Conservation (phyloP, 2,113 vertebrate genomes). For the Narcine bancroftii region DNA sequence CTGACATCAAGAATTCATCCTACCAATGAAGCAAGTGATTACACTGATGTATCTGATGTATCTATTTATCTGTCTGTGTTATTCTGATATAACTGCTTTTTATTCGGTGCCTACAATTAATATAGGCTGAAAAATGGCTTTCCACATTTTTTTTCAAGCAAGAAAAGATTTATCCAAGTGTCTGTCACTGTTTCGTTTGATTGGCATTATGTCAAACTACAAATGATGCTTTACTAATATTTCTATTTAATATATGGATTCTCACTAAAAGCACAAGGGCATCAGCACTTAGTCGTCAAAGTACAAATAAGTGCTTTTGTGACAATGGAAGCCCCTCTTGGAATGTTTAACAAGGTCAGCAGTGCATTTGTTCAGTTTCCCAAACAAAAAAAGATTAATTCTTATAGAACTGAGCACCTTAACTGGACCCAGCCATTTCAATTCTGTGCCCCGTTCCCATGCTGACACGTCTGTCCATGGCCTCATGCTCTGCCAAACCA, state of each 20-base stretch:
- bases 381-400: background rate
- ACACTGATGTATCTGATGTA: background rate
- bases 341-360: constrained; percentile 1
- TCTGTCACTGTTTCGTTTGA: background rate
- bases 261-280: background rate
- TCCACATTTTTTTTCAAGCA: background rate
- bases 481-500: no score
- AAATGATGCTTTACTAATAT: background rate
- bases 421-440: no score
- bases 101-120: background rate
- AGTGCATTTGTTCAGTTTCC: background rate
- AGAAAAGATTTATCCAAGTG: background rate
- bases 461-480: no score
- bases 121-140: background rate
- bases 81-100: background rate
- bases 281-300: background rate
- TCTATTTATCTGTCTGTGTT: background rate
- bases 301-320: background rate
- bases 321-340: background rate
- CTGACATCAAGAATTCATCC: background rate
- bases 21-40: background rate
- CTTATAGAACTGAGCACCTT: background rate
- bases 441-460: no score
- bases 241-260: background rate
- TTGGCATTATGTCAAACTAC: background rate